Conservation (phyloP, 2,113 vertebrate species). For the Lethenteron reissneri region DNA sequence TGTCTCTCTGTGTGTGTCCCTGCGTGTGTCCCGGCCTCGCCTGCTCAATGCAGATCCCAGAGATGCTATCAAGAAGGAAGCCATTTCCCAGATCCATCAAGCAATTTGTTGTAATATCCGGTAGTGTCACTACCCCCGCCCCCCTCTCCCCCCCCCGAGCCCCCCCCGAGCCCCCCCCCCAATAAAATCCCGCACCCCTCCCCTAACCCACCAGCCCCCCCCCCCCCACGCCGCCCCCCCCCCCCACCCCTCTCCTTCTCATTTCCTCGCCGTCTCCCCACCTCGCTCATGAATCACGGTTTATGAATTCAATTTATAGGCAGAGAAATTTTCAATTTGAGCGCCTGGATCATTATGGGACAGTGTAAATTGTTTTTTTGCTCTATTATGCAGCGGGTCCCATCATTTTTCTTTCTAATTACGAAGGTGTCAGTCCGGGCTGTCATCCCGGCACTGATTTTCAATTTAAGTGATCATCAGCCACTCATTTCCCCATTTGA, state of each 20-base stretch:
- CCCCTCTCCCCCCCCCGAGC: neutral
- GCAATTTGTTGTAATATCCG: conserved; percentile 5
- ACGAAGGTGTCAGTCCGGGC: conserved; percentile 99
- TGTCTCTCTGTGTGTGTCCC: too few species aligned
- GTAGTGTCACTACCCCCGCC: neutral
- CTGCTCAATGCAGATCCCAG: neutral
- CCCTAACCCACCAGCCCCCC: too few species aligned
- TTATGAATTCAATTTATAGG: conserved; percentile 99
- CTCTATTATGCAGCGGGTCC: conserved; percentile 99
- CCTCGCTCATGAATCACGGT: conserved; percentile 97
- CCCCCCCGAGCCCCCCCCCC: neutral
- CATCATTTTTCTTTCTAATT: conserved; percentile 99
- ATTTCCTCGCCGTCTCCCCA: neutral
- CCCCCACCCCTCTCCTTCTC: too few species aligned
- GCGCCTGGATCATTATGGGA: conserved; percentile 99
- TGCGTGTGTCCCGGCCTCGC: too few species aligned
- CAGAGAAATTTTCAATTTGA: conserved; percentile 99
- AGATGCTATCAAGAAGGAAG: conserved; percentile 1
- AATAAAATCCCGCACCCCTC: too few species aligned
- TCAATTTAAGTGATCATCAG: conserved; percentile 99
- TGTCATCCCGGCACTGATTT: conserved; percentile 99
- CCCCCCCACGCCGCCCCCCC: too few species aligned
- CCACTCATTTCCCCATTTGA: conserved; percentile 99
- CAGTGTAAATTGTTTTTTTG: conserved; percentile 99
- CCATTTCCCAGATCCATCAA: neutral